Percentiles rank a stretch among this genome's conserved stretches.
Conservation (phyloP, 2,888 invertebrate species). For the Antheraea assamensis region DNA sequence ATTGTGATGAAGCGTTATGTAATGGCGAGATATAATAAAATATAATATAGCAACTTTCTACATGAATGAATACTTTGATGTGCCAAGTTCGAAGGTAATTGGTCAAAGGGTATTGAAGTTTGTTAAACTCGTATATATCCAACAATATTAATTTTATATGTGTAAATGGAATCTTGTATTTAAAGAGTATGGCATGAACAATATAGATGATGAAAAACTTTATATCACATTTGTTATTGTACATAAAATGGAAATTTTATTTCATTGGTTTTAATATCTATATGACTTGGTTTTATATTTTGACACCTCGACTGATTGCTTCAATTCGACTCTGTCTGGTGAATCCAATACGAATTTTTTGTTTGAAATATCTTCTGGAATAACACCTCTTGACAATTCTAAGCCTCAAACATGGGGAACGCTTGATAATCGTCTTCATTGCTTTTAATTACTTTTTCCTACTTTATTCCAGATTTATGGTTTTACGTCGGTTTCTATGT, state of each 20-base stretch:
- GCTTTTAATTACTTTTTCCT: conserved; percentile 19
- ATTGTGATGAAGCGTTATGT: no score
- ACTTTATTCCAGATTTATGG: background rate
- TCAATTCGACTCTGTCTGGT: conserved; percentile 12
- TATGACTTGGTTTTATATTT: background rate
- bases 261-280: background rate
- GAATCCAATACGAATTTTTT: conserved; percentile 18
- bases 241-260: no score
- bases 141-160: no score
- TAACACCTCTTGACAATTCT: conserved; percentile 32
- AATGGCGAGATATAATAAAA: no score
- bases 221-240: background rate
- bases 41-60: no score
- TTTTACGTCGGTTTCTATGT: background rate
- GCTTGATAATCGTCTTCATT: conserved; percentile 22
- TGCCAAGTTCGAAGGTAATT: no score
- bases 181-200: no score
- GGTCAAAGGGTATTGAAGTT: no score
- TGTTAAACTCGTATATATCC: no score
- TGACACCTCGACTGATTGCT: background rate
- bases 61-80: no score
- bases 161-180: no score
- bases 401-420: conserved; percentile 30
- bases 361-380: conserved; percentile 17
- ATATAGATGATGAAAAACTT: background rate